Conservation (phyloP, 35 echinoderm and acorn worm genomes). For the Apostichopus japonicus region DNA sequence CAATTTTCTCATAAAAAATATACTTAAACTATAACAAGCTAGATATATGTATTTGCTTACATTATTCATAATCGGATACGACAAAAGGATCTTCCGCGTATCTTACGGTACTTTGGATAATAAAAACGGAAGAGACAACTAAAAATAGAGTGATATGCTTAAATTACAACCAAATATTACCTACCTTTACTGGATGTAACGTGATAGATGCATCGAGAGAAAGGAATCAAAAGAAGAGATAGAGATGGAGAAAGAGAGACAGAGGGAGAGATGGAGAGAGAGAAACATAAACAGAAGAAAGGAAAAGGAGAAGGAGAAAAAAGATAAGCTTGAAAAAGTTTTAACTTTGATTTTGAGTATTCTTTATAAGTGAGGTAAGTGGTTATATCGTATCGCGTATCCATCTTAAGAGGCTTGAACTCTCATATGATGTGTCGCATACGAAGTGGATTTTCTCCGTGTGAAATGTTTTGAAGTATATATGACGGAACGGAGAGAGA, state of each 20-base stretch:
- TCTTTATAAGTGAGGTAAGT: background rate
- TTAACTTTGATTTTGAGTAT: slow-evolving; percentile 4
- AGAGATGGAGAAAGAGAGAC: background rate
- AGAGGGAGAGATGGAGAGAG: background rate
- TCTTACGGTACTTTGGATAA: background rate
- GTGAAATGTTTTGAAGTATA: background rate
- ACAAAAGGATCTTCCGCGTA: background rate
- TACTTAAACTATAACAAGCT: background rate
- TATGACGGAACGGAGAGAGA: background rate
- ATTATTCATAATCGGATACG: background rate
- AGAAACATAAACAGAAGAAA: background rate
- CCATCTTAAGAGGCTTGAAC: background rate
- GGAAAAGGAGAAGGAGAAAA: background rate
- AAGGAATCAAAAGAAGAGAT: background rate
- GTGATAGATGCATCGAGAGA: background rate
- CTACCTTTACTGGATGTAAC: background rate
- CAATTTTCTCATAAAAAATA: background rate
- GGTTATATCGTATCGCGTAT: background rate
- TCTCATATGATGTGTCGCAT: background rate
- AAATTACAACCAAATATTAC: background rate
- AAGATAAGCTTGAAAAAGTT: background rate
- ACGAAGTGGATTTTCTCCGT: background rate
- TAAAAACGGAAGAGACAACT: background rate
- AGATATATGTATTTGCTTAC: background rate
- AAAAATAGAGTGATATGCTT: slow-evolving; percentile 16